These are phyloP conservation scores for Aselliscus stoliczkanus DNA, from an alignment of 2,797 vertebrate genomes.

Conservation along the genomic window DNA sequence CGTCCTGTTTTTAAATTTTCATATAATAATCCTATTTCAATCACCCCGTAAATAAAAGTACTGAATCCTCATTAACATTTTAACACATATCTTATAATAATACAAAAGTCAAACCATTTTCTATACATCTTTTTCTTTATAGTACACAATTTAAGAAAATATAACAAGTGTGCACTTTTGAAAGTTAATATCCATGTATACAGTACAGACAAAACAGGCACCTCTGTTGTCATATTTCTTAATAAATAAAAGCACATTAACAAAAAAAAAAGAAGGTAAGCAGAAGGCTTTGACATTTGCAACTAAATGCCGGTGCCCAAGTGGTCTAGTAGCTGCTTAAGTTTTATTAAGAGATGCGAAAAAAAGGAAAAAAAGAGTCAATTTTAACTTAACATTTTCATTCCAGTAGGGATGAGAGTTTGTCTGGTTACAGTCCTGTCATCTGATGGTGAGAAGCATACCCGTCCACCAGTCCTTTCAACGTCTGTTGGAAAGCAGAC, in stretches of 20 bases:
- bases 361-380: slow-evolving; percentile 5
- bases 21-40: slow-evolving; percentile 48
- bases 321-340: slow-evolving; percentile 66
- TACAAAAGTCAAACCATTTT: neutral
- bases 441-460: neutral
- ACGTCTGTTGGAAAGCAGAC: slow-evolving; percentile 86
- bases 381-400: slow-evolving; percentile 61
- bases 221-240: slow-evolving; percentile 43
- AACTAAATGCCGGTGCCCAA: slow-evolving; percentile 69
- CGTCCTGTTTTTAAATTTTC: slow-evolving; percentile 44
- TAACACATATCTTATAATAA: neutral
- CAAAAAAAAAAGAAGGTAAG: slow-evolving; percentile 55
- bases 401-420: slow-evolving; percentile 38
- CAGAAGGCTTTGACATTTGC: slow-evolving; percentile 56
- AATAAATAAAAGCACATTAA: slow-evolving; percentile 68
- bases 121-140: slow-evolving; percentile 29
- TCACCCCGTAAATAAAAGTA: slow-evolving; percentile 47
- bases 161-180: slow-evolving; percentile 55
- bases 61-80: slow-evolving; percentile 51
- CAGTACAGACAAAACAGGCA: slow-evolving; percentile 68
- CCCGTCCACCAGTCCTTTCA: neutral
- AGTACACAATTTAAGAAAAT: slow-evolving; percentile 62
- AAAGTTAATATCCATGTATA: slow-evolving; percentile 25
- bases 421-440: slow-evolving; percentile 55
- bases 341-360: slow-evolving; percentile 70